Percentiles rank a stretch among this genome's conserved stretches.
These are phyloP conservation scores for Channa maculata DNA, from an alignment of 2,113 vertebrate genomes.

Conservation along the genomic window DNA sequence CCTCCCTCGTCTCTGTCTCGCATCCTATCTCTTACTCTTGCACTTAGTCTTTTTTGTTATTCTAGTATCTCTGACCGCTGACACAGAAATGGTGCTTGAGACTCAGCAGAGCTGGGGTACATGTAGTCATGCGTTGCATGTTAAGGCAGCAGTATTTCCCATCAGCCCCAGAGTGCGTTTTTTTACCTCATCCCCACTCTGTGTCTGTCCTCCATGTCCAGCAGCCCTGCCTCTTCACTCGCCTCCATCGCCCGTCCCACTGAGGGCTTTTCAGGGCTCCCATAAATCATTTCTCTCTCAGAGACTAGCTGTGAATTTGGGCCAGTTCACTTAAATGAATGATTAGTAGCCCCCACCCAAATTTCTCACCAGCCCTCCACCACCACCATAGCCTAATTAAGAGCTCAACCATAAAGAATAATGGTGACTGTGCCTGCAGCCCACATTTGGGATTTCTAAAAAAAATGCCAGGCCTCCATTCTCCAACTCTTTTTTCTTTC, in stretches of 20 bases:
- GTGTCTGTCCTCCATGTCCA: slow-evolving; percentile 31
- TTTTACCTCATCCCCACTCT: not conserved
- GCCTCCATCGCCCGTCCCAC: slow-evolving; percentile 4
- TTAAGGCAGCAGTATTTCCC: slow-evolving; percentile 34
- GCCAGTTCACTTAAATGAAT: slow-evolving; percentile 72
- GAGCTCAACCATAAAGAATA: slow-evolving; percentile 52
- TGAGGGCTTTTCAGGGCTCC: slow-evolving; percentile 48
- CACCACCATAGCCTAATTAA: slow-evolving; percentile 58
- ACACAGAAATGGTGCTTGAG: slow-evolving; percentile 30
- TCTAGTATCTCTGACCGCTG: slow-evolving; percentile 27
- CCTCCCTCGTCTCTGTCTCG: not conserved
- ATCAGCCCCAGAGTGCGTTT: slow-evolving; percentile 37
- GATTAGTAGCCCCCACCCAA: slow-evolving; percentile 40
- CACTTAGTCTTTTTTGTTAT: slow-evolving; percentile 34
- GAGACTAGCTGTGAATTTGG: slow-evolving; percentile 50
- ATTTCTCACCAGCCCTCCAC: not conserved
- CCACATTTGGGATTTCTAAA: slow-evolving; percentile 36
- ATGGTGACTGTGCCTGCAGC: slow-evolving; percentile 16
- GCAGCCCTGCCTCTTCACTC: slow-evolving; percentile 21
- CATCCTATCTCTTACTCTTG: not conserved
- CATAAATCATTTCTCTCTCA: slow-evolving; percentile 71
- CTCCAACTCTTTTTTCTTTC: not conserved
- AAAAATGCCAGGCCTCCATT: not conserved
- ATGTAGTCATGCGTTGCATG: slow-evolving; percentile 22
- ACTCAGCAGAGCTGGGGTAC: slow-evolving; percentile 16